These are phyloP conservation scores for Drosophila triauraria DNA, from an alignment of 1,140 invertebrate species.

Conservation along the genomic window DNA sequence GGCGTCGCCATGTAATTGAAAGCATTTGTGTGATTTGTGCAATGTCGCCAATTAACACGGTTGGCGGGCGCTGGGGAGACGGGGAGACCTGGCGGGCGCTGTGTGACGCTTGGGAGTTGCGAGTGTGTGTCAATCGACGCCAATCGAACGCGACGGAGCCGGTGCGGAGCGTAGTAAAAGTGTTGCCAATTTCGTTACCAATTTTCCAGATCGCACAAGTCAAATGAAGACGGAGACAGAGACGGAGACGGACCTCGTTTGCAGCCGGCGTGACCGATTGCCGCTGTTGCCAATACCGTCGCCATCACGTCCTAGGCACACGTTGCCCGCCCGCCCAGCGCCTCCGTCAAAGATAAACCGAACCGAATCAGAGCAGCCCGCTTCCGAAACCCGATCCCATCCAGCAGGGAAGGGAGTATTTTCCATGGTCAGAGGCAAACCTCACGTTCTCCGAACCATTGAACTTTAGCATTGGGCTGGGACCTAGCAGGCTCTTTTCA, in stretches of 20 bases:
- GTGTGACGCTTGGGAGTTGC: conserved; percentile 16
- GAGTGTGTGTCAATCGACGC: conserved; percentile 46
- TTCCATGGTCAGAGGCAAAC: conserved; percentile 26
- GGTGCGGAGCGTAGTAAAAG: conserved; percentile 57
- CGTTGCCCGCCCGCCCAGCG: background rate
- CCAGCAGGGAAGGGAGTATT: conserved; percentile 33
- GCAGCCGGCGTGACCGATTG: conserved; percentile 58
- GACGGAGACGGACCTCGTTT: conserved; percentile 4
- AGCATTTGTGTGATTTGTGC: conserved; percentile 82
- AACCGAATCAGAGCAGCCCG: conserved; percentile 9
- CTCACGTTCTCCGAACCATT: conserved; percentile 51
- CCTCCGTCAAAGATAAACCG: conserved; percentile 14
- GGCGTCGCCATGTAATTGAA: conserved; percentile 74
- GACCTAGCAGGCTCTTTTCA: conserved; percentile 16
- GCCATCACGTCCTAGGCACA: conserved; percentile 51
- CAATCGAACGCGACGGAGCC: conserved; percentile 44
- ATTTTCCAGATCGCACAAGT: conserved; percentile 60
- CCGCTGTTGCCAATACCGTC: conserved; percentile 15
- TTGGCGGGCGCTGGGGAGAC: conserved; percentile 2
- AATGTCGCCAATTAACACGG: conserved; percentile 72
- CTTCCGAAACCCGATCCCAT: conserved; percentile 36
- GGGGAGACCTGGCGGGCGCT: conserved; percentile 6
- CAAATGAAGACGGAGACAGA: conserved; percentile 15
- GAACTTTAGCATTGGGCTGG: conserved; percentile 46
- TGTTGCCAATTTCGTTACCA: conserved; percentile 79